Base-by-base conservation (phyloP, 2,888 invertebrate species). In the Dasypogon diadema region DNA sequence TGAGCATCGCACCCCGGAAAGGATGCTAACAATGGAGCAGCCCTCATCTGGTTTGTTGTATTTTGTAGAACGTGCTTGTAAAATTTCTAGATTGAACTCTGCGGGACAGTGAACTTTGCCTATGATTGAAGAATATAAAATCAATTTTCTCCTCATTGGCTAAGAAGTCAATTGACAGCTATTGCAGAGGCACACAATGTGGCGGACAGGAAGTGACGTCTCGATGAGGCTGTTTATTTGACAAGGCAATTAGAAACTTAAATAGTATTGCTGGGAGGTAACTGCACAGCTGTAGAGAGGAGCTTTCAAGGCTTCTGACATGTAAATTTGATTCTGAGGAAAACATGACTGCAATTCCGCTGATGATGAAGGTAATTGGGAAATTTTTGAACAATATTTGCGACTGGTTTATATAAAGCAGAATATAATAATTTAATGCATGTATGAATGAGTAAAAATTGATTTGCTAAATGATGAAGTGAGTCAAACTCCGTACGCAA, bases 131-230 rank as follows among this genome's bases (percentile, higher is more conserved):
- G 54, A 70, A 70, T 70, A 70, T 51, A 37, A 70, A 70, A 70
- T 70, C 70, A 70, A 70, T 70, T 70, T 70, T 70, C 70, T 54
- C 30, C 37, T 54, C 54, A 70, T 70, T 54, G 51, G 34, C 18
- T 54, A 70, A 70, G 54, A 70, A 70, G 70, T 51, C 65, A 65
- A 65, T 65, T 65, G 65, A 65, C 65, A 65, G 65, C 65, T 65
- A 65, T 65, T 65, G 24, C 65, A 42, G 3, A 37, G 65, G 24
- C 46, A 37, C 65, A 65, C 48, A 48, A 65, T 65, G 65, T 42
- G 65, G 24, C 65, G 42, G 24, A 21, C 14, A 37, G 24, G 2
- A 26, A 14, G 12, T 10, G 24, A 22, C 22, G 18, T 34, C 6
- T 65, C 37, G 26, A 65, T n/a, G 56, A 22, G 48, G 14, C 65